Evolutionary conservation across 2,888 invertebrate species (phyloP).

Genomic region (Agrochola litura): DNA sequence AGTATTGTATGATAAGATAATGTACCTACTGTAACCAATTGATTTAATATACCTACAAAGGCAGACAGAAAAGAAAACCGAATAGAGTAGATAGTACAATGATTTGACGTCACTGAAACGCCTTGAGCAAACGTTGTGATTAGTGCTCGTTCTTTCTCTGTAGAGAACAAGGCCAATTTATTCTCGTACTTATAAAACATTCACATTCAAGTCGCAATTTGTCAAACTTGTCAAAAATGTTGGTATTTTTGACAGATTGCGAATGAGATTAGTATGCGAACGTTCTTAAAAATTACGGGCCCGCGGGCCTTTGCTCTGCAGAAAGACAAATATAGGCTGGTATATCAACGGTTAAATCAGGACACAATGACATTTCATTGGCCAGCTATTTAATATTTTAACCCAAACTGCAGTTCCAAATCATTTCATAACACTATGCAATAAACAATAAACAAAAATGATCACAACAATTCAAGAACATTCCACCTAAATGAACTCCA

Average conservation of each 20-base stretch:
- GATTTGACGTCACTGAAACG: not conserved
- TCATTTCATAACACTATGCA: not conserved
- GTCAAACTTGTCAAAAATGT: too few relatives aligned
- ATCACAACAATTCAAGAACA: not conserved
- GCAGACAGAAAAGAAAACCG: not conserved
- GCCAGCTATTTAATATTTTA: not conserved
- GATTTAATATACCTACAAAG: not conserved
- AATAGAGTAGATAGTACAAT: not conserved
- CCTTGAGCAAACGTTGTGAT: not conserved
- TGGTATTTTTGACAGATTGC: too few relatives aligned
- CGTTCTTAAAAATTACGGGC: too few relatives aligned
- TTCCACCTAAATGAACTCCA: constrained; percentile 11
- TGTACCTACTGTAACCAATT: not conserved
- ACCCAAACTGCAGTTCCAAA: not conserved
- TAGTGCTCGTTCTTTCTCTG: not conserved
- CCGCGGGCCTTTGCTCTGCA: not conserved
- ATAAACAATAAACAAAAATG: not conserved
- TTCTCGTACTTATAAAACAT: too few relatives aligned
- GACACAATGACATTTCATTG: too few relatives aligned
- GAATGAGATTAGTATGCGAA: too few relatives aligned
- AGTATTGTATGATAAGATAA: not conserved
- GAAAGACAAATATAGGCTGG: not conserved
- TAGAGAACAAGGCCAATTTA: too few relatives aligned
- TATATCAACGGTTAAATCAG: not conserved
- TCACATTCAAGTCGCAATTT: too few relatives aligned